These are phyloP conservation scores for Musca domestica DNA, from an alignment of 1,140 invertebrate species.

Conservation along the genomic window DNA sequence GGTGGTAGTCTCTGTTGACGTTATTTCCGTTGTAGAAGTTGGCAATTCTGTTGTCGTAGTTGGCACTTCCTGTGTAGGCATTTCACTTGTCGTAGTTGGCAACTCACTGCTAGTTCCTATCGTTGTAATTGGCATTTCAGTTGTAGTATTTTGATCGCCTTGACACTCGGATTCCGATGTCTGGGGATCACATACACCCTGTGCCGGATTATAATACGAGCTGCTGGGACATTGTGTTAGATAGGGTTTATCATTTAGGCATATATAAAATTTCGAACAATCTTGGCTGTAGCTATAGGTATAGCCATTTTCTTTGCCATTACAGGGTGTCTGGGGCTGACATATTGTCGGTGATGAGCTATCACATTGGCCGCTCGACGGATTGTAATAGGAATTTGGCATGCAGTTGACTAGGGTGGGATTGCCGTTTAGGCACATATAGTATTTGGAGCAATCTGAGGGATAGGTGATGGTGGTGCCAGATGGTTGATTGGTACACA, in stretches of 20 bases:
- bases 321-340: slow-evolving; percentile 32
- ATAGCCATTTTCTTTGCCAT: slow-evolving; percentile 7
- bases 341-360: slow-evolving; percentile 34
- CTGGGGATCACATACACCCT: slow-evolving; percentile 30
- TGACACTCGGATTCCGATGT: slow-evolving; percentile 2
- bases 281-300: slow-evolving; percentile 32
- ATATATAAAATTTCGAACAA: slow-evolving; percentile 37
- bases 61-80: too few species aligned
- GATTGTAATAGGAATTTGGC: slow-evolving; percentile 32
- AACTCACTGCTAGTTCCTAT: too few species aligned
- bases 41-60: background rate
- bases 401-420: background rate
- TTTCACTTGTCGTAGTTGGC: too few species aligned
- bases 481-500: background rate
- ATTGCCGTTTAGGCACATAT: background rate
- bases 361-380: slow-evolving; percentile 31
- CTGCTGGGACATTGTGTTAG: slow-evolving; percentile 33
- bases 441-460: background rate
- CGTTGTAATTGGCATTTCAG: too few species aligned
- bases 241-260: slow-evolving; percentile 24
- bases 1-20: too few species aligned
- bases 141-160: too few species aligned
- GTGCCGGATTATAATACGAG: slow-evolving; percentile 36
- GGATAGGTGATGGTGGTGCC: slow-evolving; percentile 1
- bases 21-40: background rate